Base-by-base conservation (phyloP, 2,113 vertebrate genomes). In the Glareola pratincola region DNA sequence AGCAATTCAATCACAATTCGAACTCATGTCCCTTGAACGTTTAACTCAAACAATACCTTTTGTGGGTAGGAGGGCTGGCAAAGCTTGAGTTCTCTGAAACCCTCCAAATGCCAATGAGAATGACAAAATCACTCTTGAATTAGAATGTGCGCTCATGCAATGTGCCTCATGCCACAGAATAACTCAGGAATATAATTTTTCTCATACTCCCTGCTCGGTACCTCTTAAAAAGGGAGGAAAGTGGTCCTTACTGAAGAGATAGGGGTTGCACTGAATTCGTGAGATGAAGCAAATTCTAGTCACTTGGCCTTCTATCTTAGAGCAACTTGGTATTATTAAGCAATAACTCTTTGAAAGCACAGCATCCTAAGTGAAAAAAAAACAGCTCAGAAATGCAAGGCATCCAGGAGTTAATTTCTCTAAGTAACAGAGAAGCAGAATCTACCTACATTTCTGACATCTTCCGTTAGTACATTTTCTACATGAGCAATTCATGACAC, bases 381-480 rank as follows among this genome's bases (percentile, higher is more conserved):
- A 92, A 87, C 62, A 84, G 27, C 56, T 82, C 37, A 62, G 76
- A 91, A 87, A 93, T 43, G 36, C 78, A 85, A 95, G 80, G 56
- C 77, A 92, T 29, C 79, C 79, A 87, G 66, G 80, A 94, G 53
- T 92, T 92, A 97, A 95, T 84, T 89, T 92, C 85, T 92, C 56
- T 75, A 92, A 89, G 66, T 91, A 94, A 64, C 10, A 64, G 77
- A 94, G 74, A 92, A 81, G 69, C 53, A 87, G 83, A 87, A 94
- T 57, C 20, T 62, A 82, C 92, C 86, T 87, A 43, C 47, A 57
- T 84, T 96, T 92, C 94, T 97, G 96, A 92, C 91, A 94, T 57
- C 91, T 96, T 95, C 66, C 57, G 94, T 97, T 92, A 96, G 69
- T 91, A 89, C 7, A 10, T 94, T 95, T 97, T 97, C 95, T 95